Evolutionary conservation across 2,113 vertebrate genomes (phyloP), one percentile per base, ranked within the genome.

Genomic region (Chaetorhynchus papuensis): DNA sequence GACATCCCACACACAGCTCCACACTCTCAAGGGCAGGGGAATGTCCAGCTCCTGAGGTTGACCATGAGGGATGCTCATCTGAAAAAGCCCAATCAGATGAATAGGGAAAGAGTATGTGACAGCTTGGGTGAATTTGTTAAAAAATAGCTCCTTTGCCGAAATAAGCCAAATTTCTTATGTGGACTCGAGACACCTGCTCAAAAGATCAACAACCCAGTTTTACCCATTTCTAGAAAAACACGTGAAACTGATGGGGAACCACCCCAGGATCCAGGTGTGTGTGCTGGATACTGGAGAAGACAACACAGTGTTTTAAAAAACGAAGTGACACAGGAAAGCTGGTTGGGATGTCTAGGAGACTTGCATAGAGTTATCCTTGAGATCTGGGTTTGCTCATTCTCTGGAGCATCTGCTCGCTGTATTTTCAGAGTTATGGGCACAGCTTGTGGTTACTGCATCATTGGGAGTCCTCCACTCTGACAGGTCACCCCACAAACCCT

Each of bases 391-490:
- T 79, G 13, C 31, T 66, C 19, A 23, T 71, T 87, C 53, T 71
- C 57, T 2, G 1, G 30, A 78, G 21, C 10, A 93, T 15, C 28
- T 3, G 2, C 20, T 77, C 0, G 0, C 21, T 49, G 11, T 11
- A 33, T 79, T 93, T 87, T 78, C 54, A 82, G 42, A 68, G 28
- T 53, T 52, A 47, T 1, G 11, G 39, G 18, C n/a, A 59, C 9
- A 39, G 24, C 47, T 45, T 5, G 3, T 20, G 57, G 30, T 56
- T 52, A 49, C 31, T 87, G 24, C 14, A 26, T 35, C 6, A 1
- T 0, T 6, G 3, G 10, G 63, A 71, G 33, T 50, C 30, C 64
- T 74, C 41, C 6, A 27, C 14, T 30, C 21, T 20, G 4, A 35
- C 2, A 39, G 12, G 41, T 45, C 16, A 9, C 31, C n/a, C 10